Evolutionary conservation across 1,140 invertebrate genomes (phyloP).

Genomic region (Ooceraea biroi): DNA sequence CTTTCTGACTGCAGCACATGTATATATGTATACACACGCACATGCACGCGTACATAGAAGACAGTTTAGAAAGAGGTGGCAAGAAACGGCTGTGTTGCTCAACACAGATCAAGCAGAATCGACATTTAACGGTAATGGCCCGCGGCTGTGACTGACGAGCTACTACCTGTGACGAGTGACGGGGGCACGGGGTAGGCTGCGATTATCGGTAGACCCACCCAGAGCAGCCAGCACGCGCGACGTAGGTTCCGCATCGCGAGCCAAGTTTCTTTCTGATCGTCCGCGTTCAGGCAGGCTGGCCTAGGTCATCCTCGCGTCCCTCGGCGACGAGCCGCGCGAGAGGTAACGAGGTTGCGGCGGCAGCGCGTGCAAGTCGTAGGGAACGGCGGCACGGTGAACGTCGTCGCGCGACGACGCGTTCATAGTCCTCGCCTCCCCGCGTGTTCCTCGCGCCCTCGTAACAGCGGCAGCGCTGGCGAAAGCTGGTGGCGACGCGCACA

Average conservation of each 20-base stretch:
- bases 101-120: background rate
- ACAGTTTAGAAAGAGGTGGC: background rate
- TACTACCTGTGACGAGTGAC: slow-evolving; percentile 73
- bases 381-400: slow-evolving; percentile 9
- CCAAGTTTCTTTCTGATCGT: slow-evolving; percentile 58
- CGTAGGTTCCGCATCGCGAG: slow-evolving; percentile 77
- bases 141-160: background rate
- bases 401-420: slow-evolving; percentile 39
- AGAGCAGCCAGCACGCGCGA: slow-evolving; percentile 80
- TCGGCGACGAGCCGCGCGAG: slow-evolving; percentile 8
- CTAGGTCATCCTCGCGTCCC: slow-evolving; percentile 75
- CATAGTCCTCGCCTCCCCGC: slow-evolving; percentile 72
- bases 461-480: slow-evolving; percentile 32
- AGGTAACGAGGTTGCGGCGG: background rate
- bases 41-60: background rate
- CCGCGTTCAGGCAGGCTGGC: slow-evolving; percentile 44
- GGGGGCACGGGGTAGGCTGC: slow-evolving; percentile 78
- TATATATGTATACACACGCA: background rate
- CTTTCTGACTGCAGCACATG: background rate
- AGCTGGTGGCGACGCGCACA: slow-evolving; percentile 43
- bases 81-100: background rate
- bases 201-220: slow-evolving; percentile 80
- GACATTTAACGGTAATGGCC: background rate
- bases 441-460: slow-evolving; percentile 56
- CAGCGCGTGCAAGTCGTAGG: slow-evolving; percentile 25